A percentile compares a stretch with the other conserved stretches of the same genome.
Evolutionary conservation across 2,888 invertebrate species (phyloP).

Genomic region (Cerceris ruficornis): DNA sequence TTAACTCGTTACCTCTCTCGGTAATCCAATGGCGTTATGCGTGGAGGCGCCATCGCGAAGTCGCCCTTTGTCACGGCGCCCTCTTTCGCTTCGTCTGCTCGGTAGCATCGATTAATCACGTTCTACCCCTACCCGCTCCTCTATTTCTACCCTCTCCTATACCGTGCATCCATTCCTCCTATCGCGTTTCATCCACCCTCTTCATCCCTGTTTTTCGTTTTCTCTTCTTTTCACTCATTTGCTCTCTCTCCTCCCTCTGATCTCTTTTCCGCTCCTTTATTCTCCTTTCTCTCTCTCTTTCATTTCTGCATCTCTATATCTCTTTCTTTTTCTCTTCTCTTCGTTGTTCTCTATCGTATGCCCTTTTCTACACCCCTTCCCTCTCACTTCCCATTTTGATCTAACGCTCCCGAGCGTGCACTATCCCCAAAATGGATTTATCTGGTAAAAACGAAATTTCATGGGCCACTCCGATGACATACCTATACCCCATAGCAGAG

Average conservation of each 20-base stretch:
- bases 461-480: conserved; percentile 3
- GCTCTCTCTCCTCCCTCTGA: not conserved
- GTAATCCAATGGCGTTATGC: conserved; percentile 64
- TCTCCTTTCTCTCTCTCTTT: not conserved
- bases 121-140: conserved; percentile 32
- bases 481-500: not conserved
- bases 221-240: conserved; percentile 5
- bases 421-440: conserved; percentile 53
- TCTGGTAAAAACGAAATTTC: conserved; percentile 45
- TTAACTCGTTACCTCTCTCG: conserved; percentile 67
- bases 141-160: conserved; percentile 10
- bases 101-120: conserved; percentile 69
- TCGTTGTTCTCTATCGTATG: not conserved
- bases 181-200: conserved; percentile 27
- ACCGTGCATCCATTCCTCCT: conserved; percentile 7
- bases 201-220: conserved; percentile 42
- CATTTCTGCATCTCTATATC: conserved; percentile 41
- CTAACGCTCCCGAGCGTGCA: conserved; percentile 11
- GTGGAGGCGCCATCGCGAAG: conserved; percentile 64
- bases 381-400: not conserved
- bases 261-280: not conserved
- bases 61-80: conserved; percentile 64
- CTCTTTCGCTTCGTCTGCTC: conserved; percentile 63
- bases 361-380: conserved; percentile 4
- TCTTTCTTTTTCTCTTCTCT: not conserved